phyloP scores from a whole-genome alignment of 1,140 invertebrate species.

The Ceratina japonica region DNA sequence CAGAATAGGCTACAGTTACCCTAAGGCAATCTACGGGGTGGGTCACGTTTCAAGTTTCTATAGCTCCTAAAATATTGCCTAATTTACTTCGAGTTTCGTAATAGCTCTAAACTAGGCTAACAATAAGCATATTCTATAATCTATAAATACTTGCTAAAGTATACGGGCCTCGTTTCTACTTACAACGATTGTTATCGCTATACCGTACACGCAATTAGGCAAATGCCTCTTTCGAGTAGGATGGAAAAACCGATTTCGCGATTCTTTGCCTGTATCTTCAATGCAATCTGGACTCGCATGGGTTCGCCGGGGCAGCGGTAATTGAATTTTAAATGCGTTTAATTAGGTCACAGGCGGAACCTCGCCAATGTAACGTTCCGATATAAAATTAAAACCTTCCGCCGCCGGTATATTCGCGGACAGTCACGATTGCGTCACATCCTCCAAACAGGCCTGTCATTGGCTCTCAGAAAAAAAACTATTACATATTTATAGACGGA shows the following conservation, averaged over 20 bases:
- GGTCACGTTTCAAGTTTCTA: neutral
- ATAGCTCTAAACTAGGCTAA: too few species aligned
- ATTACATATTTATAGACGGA: too few species aligned
- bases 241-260: neutral
- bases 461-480: too few species aligned
- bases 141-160: neutral
- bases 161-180: neutral
- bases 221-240: constrained; percentile 11
- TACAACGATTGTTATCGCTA: neutral
- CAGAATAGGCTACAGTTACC: neutral
- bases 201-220: neutral
- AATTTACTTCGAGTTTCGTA: too few species aligned
- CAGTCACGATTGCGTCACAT: neutral
- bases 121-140: too few species aligned
- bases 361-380: constrained; percentile 42
- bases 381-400: constrained; percentile 62
- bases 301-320: constrained; percentile 47
- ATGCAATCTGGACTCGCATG: constrained; percentile 45
- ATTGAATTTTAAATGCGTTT: constrained; percentile 74
- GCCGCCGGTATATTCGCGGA: neutral
- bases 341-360: constrained; percentile 65
- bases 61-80: too few species aligned
- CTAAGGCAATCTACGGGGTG: neutral
- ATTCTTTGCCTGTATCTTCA: constrained; percentile 24
- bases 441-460: too few species aligned